Base-by-base conservation (phyloP, 2,888 invertebrate species). In the Pachydiplax longipennis region DNA sequence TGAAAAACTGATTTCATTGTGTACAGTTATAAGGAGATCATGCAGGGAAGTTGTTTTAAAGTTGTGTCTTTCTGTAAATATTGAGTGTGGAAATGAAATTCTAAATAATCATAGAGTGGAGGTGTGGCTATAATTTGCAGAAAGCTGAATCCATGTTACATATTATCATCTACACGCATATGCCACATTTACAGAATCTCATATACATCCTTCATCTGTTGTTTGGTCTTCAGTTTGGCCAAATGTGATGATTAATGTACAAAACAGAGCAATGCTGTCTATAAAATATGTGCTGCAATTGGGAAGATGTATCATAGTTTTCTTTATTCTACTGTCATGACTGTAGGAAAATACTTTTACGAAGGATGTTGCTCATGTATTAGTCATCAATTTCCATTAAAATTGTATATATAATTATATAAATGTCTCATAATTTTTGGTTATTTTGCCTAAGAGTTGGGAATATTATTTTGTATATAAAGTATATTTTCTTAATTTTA, bases 241-340 rank as follows among this genome's bases (percentile, higher is more conserved):
- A 87, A 87, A 18, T 87, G 87, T 87, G 87, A 87, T 87, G 87
- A 61, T 87, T 61, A 87, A 87, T 87, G 87, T 87, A 87, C 87
- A 87, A 87, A 87, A 87, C 58, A 31, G 2, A 87, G n/a, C 37
- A 35, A 65, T 87, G 37, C 4, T 65, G 61, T 37, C 35, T 87
- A n/a, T 87, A n/a, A 37, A 87, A 65, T 65, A 31, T 65, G 61
- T 87, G 58, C 87, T 37, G 87, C 73, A 31, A 73, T 73, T 12
- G 40, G 65, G 58, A 37, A 61, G 61, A 37, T 87, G 87, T 65
- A 18, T 10, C 61, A 61, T 58, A 65, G n/a, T 61, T 83, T 87
- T 37, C 37, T 87, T 87, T 73, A 31, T 31, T 73, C 31, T 12
- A 73, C 73, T 31, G 25, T 73, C 73, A 25, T 73, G 31, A 73